phyloP scores from a whole-genome alignment of 2,888 invertebrate genomes.

The Cactoblastis cactorum region DNA sequence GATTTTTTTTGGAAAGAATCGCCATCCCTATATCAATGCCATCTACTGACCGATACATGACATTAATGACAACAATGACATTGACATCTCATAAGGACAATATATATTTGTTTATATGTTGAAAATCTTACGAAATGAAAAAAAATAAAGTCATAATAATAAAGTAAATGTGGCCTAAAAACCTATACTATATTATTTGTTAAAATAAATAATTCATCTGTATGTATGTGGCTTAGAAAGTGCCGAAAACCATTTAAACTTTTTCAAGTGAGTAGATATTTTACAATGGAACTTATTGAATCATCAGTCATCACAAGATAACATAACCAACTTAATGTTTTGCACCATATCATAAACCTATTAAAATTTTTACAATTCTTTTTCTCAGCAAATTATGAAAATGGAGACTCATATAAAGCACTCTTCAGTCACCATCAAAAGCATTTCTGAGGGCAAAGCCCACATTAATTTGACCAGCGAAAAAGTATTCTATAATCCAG shows the following conservation, averaged over 20 bases:
- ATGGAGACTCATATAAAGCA: conserved; percentile 42
- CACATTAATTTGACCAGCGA: conserved; percentile 83
- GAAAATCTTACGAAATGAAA: too few species aligned
- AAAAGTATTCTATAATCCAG: conserved; percentile 98
- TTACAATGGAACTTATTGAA: background rate
- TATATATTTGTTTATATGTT: too few species aligned
- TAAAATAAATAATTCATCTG: too few species aligned
- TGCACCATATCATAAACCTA: background rate
- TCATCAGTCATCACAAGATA: background rate
- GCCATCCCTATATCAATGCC: too few species aligned
- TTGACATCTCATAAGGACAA: too few species aligned
- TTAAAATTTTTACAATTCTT: background rate
- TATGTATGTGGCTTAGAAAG: conserved; percentile 13
- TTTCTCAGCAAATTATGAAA: conserved; percentile 37
- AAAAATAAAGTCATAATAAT: background rate
- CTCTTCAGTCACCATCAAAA: conserved; percentile 31
- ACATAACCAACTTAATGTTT: background rate
- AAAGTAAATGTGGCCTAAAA: background rate
- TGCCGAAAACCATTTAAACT: background rate
- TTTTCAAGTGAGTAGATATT: background rate
- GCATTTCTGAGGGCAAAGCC: conserved; percentile 88
- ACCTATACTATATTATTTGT: too few species aligned
- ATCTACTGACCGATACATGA: background rate
- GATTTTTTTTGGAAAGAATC: too few species aligned
- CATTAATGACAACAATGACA: background rate